Evolutionary conservation across 1,140 invertebrate genomes (phyloP), one percentile per base, ranked within the genome.

Genomic region (Cyphomyrmex costatus): DNA sequence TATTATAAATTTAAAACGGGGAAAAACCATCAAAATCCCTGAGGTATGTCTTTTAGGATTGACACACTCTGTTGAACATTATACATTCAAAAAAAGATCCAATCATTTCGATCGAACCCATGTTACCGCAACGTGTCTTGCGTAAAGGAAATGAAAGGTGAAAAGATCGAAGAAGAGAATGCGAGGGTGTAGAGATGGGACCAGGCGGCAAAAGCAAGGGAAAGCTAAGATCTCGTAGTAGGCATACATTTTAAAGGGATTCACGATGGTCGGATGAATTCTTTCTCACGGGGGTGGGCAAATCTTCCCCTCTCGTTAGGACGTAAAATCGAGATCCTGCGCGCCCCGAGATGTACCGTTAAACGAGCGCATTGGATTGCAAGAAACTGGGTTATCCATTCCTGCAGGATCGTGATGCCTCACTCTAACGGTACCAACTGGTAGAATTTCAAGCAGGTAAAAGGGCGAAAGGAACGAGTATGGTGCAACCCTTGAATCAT

Each of bases 341-440:
- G n/a, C 51, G 51, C 16, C 21, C 16, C 21, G 49, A n/a, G n/a
- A 12, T 58, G 85, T 90, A 51, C 89, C 88, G 89, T 89, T 90
- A 87, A 80, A 63, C n/a, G 51, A 14, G 6, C 24, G 27, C 14
- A 14, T 24, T 36, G 51, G 21, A 70, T 49, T 58, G 51, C 86
- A 51, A 79, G 88, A 89, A 90, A 90, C 88, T 90, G 78, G 89
- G 88, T 80, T 90, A 90, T 36, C 27, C 77, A 70, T 66, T 80
- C 36, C 79, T 27, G 10, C 4, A 49, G 79, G 85, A 71, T 87
- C 71, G 53, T 24, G 7, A 42, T 46, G 88, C 36, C 58, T 65
- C 68, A 56, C 19, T 80, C 58, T 90, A 90, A 90, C 89, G 89
- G 89, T 78, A 60, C 7, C 36, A 12, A 16, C 12, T 58, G 8